Conservation (phyloP, 2,113 vertebrate species). For the Paradisaea rubra region DNA sequence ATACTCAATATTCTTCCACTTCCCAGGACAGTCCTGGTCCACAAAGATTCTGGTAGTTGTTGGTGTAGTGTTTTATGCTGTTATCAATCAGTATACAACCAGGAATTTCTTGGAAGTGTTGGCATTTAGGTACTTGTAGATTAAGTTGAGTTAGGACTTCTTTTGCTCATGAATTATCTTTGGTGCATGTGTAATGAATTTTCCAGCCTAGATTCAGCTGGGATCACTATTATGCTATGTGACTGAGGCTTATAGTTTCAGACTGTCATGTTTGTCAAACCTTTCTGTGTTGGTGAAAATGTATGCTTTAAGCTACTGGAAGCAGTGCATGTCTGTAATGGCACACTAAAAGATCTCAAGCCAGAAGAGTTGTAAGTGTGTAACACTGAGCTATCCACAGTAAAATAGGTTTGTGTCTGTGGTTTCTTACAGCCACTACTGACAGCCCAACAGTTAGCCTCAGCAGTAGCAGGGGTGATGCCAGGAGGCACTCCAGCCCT, state of each 20-base stretch:
- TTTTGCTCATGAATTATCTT: not conserved
- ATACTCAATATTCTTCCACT: not conserved
- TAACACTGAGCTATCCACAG: not conserved
- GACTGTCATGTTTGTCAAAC: not conserved
- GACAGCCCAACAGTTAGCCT: conserved; percentile 93
- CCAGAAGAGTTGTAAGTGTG: not conserved
- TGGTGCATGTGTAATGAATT: not conserved
- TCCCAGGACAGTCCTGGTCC: not conserved
- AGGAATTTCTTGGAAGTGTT: not conserved
- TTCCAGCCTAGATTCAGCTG: not conserved
- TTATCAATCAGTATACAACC: not conserved
- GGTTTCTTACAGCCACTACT: conserved; percentile 83
- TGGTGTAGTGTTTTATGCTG: not conserved
- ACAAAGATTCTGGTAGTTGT: not conserved
- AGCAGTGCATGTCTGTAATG: not conserved
- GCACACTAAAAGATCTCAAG: not conserved
- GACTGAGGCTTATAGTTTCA: not conserved
- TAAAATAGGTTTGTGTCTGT: not conserved
- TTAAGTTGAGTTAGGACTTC: not conserved
- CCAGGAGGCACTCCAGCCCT: conserved; percentile 86
- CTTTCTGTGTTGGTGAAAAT: not conserved
- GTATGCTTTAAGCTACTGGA: not conserved
- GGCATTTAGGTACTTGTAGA: not conserved
- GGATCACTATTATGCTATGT: not conserved
- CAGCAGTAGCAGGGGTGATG: conserved; percentile 92